Evolutionary conservation across 2,113 vertebrate species (phyloP), one percentile per base, ranked within the genome.

Genomic region (Varanus salvator): DNA sequence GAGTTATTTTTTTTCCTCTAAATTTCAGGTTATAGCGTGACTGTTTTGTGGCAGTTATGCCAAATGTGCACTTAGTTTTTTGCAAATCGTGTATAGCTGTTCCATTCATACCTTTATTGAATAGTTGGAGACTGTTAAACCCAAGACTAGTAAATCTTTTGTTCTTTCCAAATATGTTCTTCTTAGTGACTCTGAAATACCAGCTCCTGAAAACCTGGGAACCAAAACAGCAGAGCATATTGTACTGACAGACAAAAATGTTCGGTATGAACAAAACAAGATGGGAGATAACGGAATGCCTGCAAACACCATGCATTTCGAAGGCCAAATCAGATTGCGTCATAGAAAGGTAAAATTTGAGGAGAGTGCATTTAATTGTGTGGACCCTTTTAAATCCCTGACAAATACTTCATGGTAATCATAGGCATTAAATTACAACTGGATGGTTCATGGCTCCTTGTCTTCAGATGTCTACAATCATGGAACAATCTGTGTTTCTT

Each of bases 121-220:
- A 21, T 80, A 48, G 0, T 88, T 86, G 25, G 17, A 78, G 17
- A 86, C 60, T 1, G 50, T 87, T 4, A 68, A 87, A 83, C 31
- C 14, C 31, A 50, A 9, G 3, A 64, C n/a, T 82, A 38, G 72
- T 77, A 38, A 29, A 66, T 17, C 34, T 27, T 87, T 66, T 75
- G 23, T 90, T 86, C 15, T 92, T 89, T 68, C 72, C 87, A n/a
- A 60, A 50, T 90, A 80, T 87, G 27, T 34, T 87, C 23, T 91
- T 94, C 75, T 78, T 90, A 97, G 96, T 97, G 97, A 97, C 90
- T 93, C 92, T 92, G 95, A 97, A 95, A 90, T 89, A 91, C 91
- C 93, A 89, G 2, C 44, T 84, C 94, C 92, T 93, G 92, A 93
- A 92, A 95, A 91, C 93, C 91, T 96, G 88, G 95, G 93, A 91